Conservation (phyloP, 2,888 invertebrate genomes). For the Acleris emargana region DNA sequence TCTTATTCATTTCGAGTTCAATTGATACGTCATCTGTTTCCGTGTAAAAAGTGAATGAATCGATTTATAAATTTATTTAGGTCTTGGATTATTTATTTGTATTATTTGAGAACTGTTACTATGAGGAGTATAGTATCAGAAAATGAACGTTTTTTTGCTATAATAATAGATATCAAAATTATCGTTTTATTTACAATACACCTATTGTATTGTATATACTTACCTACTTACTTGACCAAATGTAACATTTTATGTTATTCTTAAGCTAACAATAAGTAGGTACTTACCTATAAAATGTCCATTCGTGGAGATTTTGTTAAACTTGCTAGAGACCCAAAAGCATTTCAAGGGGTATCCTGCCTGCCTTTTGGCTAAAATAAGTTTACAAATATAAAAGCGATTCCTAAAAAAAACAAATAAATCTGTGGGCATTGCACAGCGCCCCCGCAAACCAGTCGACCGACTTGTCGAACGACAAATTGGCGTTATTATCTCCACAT, state of each 20-base stretch:
- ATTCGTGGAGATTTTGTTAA: too few relatives aligned
- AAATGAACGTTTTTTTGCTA: neutral
- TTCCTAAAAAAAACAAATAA: slow-evolving; percentile 4
- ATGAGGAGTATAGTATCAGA: neutral
- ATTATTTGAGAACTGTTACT: neutral
- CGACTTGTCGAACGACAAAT: slow-evolving; percentile 46
- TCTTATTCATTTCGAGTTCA: slow-evolving; percentile 30
- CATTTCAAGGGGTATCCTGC: neutral
- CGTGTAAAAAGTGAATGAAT: slow-evolving; percentile 22
- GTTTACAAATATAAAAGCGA: neutral
- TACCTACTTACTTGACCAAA: neutral
- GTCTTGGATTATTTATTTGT: slow-evolving; percentile 7
- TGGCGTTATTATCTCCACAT: slow-evolving; percentile 49
- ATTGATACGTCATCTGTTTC: slow-evolving; percentile 37
- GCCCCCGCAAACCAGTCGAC: slow-evolving; percentile 18
- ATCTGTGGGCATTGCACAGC: slow-evolving; percentile 31
- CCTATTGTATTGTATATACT: too few relatives aligned
- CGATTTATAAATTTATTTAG: slow-evolving; percentile 29
- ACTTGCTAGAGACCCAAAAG: too few relatives aligned
- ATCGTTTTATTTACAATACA: neutral
- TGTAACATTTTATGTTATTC: too few relatives aligned
- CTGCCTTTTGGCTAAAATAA: too few relatives aligned
- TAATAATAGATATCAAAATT: slow-evolving; percentile 17
- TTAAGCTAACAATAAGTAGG: too few relatives aligned
- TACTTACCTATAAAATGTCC: too few relatives aligned